phyloP scores from a whole-genome alignment of 2,888 invertebrate species.

The Amiota minor region DNA sequence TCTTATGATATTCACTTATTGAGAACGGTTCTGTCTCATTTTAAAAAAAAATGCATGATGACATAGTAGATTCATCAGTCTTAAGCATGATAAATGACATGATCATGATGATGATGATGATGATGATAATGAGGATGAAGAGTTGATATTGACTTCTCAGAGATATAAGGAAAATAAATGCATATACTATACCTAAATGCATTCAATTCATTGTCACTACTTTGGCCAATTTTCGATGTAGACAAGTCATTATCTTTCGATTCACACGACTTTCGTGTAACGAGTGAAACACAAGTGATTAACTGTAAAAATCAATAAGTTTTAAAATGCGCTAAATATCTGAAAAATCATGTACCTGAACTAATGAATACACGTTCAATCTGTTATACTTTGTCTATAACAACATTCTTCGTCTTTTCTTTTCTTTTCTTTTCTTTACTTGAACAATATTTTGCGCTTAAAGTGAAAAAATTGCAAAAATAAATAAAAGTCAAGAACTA shows the following conservation, averaged over 20 bases:
- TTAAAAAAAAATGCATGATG: no score
- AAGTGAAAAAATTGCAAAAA: neutral
- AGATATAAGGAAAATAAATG: neutral
- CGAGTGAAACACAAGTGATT: constrained; percentile 53
- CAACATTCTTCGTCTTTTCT: neutral
- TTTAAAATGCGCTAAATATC: constrained; percentile 61
- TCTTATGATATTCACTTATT: no score
- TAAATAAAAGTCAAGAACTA: neutral
- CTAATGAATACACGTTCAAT: constrained; percentile 20
- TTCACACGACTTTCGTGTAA: constrained; percentile 65
- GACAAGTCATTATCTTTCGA: constrained; percentile 37
- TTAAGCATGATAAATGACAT: neutral
- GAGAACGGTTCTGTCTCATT: no score
- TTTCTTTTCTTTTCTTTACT: neutral
- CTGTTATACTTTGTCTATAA: constrained; percentile 19
- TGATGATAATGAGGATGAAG: no score
- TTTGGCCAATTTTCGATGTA: neutral
- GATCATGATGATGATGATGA: neutral
- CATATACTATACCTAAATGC: no score
- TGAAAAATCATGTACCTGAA: constrained; percentile 33
- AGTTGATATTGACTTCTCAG: neutral
- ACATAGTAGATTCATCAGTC: no score
- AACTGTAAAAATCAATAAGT: constrained; percentile 65
- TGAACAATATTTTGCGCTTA: neutral
- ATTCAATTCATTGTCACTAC: neutral